Conservation (phyloP, 2,113 vertebrate species). For the Acrocephalus arundinaceus region DNA sequence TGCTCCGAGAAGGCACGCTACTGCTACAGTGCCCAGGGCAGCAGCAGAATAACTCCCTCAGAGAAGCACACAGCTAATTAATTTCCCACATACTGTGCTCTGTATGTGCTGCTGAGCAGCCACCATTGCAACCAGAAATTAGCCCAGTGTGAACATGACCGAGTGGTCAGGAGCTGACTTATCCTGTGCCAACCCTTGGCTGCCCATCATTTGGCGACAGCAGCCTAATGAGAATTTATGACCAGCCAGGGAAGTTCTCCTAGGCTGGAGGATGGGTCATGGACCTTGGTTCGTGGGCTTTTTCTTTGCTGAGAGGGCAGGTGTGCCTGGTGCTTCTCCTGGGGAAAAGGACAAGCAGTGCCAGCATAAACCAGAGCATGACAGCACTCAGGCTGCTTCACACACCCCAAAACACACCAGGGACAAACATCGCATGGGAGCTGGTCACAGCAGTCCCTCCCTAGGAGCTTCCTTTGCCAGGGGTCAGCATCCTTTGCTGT, state of each 20-base stretch:
- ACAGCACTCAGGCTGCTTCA: rapidly evolving
- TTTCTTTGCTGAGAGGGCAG: background rate
- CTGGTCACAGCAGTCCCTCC: background rate
- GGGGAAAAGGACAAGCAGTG: background rate
- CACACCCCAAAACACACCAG: background rate
- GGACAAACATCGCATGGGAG: rapidly evolving
- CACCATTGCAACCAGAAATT: background rate
- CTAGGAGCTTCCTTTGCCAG: background rate
- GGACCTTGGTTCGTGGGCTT: rapidly evolving
- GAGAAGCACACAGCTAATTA: constrained; percentile 39
- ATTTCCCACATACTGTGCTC: background rate
- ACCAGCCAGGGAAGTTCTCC: background rate
- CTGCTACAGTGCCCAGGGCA: background rate
- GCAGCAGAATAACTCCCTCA: background rate
- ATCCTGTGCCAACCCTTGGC: background rate
- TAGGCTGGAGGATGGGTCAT: background rate
- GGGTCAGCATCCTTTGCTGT: background rate
- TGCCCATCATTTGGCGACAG: background rate
- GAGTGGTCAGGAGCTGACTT: background rate
- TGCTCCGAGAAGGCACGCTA: background rate
- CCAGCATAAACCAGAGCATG: background rate
- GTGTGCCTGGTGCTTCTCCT: background rate
- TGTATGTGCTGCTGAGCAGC: background rate
- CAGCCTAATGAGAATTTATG: background rate
- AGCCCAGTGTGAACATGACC: background rate